Conservation (phyloP, 2,797 vertebrate species). For the Novumbra hubbsi region DNA sequence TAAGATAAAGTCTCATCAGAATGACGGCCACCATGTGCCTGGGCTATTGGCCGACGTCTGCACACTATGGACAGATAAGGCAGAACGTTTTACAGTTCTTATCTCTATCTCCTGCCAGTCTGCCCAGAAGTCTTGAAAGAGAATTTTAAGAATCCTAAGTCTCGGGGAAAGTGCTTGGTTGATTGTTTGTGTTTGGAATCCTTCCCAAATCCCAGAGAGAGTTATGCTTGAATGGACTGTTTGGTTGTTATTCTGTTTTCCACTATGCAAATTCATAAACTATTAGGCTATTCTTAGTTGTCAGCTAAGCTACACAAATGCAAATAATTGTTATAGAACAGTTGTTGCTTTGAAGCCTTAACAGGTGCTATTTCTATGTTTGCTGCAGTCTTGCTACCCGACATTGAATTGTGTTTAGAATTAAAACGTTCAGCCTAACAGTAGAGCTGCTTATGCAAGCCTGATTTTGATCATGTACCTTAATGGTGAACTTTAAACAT, state of each 20-base stretch:
- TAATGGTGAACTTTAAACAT: no score
- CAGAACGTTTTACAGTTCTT: constrained; percentile 50
- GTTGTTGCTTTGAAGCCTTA: neutral
- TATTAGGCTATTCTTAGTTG: neutral
- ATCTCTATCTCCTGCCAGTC: constrained; percentile 57
- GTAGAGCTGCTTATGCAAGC: neutral
- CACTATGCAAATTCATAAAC: neutral
- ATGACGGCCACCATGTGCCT: constrained; percentile 57
- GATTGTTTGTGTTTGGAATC: neutral
- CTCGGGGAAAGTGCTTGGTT: constrained; percentile 2
- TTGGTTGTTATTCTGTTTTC: constrained; percentile 6
- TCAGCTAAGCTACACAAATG: neutral
- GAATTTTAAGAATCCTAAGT: neutral
- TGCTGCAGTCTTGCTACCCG: constrained; percentile 30
- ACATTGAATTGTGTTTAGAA: neutral
- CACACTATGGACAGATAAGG: constrained; percentile 66
- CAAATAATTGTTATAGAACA: neutral
- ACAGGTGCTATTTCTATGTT: neutral
- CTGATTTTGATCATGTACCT: constrained; percentile 32
- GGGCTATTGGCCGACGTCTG: constrained; percentile 54
- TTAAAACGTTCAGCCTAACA: neutral
- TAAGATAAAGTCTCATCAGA: constrained; percentile 69
- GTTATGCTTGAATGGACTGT: neutral
- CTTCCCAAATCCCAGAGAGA: neutral
- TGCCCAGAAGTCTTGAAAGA: constrained; percentile 35